Evolutionary conservation across 1,140 invertebrate species (phyloP).

Genomic region (Sinella curviseta): DNA sequence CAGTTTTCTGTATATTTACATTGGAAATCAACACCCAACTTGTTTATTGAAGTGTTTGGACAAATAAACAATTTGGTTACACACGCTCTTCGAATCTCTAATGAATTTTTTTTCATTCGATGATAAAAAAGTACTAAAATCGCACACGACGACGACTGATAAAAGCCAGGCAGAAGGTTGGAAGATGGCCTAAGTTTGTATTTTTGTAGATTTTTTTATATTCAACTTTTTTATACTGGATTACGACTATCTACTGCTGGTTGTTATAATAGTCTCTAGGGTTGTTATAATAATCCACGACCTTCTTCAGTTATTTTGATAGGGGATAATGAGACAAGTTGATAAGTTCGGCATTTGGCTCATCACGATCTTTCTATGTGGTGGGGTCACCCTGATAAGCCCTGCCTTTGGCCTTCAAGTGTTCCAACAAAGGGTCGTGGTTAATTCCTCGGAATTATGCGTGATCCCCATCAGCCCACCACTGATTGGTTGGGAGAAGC

Average conservation of each 20-base stretch:
- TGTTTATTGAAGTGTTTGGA: not conserved
- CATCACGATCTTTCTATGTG: not conserved
- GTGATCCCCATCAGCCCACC: constrained; percentile 42
- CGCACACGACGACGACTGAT: no score
- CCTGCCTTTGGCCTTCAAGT: not conserved
- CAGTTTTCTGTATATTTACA: not conserved
- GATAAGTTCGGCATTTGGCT: not conserved
- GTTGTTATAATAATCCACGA: not conserved
- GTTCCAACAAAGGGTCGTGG: constrained; percentile 41
- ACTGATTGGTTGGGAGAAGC: constrained; percentile 39
- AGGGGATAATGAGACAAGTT: not conserved
- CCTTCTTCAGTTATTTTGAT: not conserved
- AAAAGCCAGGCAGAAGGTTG: no score
- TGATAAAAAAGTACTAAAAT: no score
- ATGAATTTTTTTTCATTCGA: not conserved
- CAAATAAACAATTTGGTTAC: not conserved
- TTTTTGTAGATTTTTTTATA: no score
- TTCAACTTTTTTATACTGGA: no score
- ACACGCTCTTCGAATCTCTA: not conserved
- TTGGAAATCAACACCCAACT: not conserved
- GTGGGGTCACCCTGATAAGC: not conserved
- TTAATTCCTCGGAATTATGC: constrained; percentile 45
- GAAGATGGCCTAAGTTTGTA: no score
- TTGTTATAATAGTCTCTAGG: not conserved
- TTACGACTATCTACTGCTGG: no score